Evolutionary conservation across 2,888 invertebrate species (phyloP).

Genomic region (Cepaea hortensis): DNA sequence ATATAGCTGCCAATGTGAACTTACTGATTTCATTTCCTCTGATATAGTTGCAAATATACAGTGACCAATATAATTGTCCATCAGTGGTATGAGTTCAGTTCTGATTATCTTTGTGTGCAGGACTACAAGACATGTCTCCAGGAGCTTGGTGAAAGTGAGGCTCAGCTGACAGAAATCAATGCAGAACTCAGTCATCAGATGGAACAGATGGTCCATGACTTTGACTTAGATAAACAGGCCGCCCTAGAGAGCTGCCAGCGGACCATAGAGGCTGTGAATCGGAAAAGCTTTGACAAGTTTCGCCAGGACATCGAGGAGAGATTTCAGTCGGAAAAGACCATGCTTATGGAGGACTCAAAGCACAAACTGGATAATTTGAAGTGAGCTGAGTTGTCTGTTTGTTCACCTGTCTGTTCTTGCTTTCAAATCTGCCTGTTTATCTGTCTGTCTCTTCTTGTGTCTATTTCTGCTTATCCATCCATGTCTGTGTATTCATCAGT

Average conservation of each 20-base stretch:
- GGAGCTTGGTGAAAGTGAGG: conserved; percentile 68
- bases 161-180: conserved; percentile 68
- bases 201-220: conserved; percentile 69
- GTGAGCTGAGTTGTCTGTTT: conserved; percentile 7
- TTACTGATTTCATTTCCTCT: no score
- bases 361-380: not conserved
- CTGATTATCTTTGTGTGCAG: conserved; percentile 45
- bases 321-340: conserved; percentile 11
- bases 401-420: not conserved
- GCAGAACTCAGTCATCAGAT: conserved; percentile 70
- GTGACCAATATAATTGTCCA: no score
- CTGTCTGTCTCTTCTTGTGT: not conserved
- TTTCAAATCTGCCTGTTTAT: not conserved
- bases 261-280: conserved; percentile 35
- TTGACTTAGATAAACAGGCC: conserved; percentile 69
- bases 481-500: not conserved
- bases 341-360: not conserved
- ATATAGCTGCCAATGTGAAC: no score
- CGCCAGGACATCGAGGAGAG: conserved; percentile 32
- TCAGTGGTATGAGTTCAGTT: no score
- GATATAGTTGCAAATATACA: no score
- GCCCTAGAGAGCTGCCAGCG: conserved; percentile 67
- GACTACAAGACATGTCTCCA: conserved; percentile 66
- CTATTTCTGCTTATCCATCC: not conserved
- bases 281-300: conserved; percentile 31